Evolutionary conservation across 2,113 vertebrate species (phyloP), one percentile per base, ranked within the genome.

Genomic region (Lipophrys pholis): DNA sequence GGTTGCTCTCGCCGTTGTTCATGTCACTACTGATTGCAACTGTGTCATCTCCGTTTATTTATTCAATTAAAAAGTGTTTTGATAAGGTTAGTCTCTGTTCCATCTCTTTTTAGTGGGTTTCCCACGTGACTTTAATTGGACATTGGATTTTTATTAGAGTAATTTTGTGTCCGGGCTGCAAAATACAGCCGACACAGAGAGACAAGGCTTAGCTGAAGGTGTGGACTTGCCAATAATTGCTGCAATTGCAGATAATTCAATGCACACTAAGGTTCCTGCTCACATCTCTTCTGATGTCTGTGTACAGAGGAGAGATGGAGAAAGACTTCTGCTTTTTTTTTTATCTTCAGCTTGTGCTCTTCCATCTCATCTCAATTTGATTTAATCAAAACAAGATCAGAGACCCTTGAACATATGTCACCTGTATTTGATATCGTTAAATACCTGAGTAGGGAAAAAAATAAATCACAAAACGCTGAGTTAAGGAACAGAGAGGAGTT

Each of bases 161-260:
- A 30, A 30, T 30, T 30, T 30, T 30, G 21, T 30, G 21, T 30
- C 2, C 2, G 21, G 21, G 21, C 21, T 30, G 21, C 21, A 30
- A 30, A 30, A 30, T 4, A 30, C 21, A 30, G 21, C 21, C 21
- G 2, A 51, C 11, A 68, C 59, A 41, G 73, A 70, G 50, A 69
- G 64, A 82, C 59, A 67, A 64, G 61, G 42, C 12, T 67, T 49
- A 57, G 62, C 65, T 73, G 73, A 81, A 81, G 76, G 60, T 80
- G 80, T 69, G 46, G 59, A 78, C 63, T 65, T 51, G 58, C 58
- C 63, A 57, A 66, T 87, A 79, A 82, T 81, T 82, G 69, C 73
- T 77, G 75, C 81, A 81, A 76, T 78, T 67, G 80, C 68, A 74
- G 84, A 82, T 73, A 42, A 82, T 82, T 89, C 73, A 82, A 78